Evolutionary conservation across 2,888 invertebrate genomes (phyloP).

Genomic region (Luperina testacea): DNA sequence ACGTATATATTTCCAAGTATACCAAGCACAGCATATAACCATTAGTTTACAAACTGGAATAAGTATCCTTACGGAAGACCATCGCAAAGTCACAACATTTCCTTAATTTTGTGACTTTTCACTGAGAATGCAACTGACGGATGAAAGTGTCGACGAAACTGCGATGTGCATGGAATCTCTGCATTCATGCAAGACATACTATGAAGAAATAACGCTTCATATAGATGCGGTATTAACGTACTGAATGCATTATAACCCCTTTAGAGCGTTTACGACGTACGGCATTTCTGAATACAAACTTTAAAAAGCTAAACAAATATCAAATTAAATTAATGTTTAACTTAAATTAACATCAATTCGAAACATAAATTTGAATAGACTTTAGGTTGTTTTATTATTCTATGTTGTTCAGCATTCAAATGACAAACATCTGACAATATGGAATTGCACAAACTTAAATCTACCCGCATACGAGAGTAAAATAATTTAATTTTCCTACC

Average conservation of each 20-base stretch:
- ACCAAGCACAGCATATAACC: not conserved
- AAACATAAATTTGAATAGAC: too few relatives aligned
- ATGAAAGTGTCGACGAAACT: conserved; percentile 3
- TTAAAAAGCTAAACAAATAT: too few relatives aligned
- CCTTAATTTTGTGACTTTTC: too few relatives aligned
- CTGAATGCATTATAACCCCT: too few relatives aligned
- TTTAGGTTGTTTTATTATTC: not conserved
- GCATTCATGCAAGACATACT: not conserved
- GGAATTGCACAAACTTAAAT: conserved; percentile 19
- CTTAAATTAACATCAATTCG: too few relatives aligned
- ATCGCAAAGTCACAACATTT: not conserved
- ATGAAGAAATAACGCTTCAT: not conserved
- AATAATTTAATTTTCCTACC: conserved; percentile 36
- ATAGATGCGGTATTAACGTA: not conserved
- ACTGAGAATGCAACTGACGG: not conserved
- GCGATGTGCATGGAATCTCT: not conserved
- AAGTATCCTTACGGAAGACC: not conserved
- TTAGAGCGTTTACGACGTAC: too few relatives aligned
- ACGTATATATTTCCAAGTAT: not conserved
- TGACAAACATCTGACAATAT: conserved; percentile 25
- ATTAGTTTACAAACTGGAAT: not conserved
- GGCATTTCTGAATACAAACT: too few relatives aligned
- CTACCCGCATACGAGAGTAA: conserved; percentile 22
- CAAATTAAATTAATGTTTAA: too few relatives aligned
- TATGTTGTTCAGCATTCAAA: not conserved